phyloP scores from a whole-genome alignment of 2,113 vertebrate species.

The Lasiurus borealis region DNA sequence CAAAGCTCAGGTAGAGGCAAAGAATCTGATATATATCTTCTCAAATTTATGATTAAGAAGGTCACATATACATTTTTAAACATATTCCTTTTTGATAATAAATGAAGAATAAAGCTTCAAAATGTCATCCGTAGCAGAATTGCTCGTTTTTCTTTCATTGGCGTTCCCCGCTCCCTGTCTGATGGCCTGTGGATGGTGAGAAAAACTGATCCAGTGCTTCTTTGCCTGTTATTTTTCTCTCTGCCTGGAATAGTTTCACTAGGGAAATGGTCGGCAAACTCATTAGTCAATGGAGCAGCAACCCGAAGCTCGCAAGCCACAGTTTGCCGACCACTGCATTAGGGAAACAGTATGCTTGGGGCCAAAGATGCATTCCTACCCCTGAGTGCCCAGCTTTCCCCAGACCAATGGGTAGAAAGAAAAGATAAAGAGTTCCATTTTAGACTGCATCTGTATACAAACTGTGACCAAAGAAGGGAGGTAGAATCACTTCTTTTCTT shows the following conservation, averaged over 20 bases:
- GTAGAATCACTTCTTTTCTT: background rate
- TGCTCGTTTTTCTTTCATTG: conserved; percentile 72
- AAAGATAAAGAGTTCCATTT: background rate
- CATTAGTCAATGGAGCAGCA: too few relatives aligned
- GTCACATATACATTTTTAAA: conserved; percentile 89
- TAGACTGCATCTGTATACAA: background rate
- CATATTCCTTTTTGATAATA: conserved; percentile 81
- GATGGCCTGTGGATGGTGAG: conserved; percentile 57
- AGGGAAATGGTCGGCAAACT: too few relatives aligned
- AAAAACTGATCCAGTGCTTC: background rate
- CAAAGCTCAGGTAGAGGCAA: conserved; percentile 68
- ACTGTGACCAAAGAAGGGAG: background rate
- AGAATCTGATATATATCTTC: conserved; percentile 83
- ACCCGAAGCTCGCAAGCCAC: too few relatives aligned
- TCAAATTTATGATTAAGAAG: conserved; percentile 85
- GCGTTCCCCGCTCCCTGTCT: background rate
- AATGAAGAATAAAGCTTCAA: conserved; percentile 84
- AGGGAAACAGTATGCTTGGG: background rate
- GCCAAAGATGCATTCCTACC: background rate
- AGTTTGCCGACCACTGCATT: background rate
- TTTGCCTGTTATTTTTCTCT: background rate
- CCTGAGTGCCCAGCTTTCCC: background rate
- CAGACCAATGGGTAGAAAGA: background rate
- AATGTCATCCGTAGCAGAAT: conserved; percentile 84
- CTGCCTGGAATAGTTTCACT: background rate